Evolutionary conservation across 2,888 invertebrate species (phyloP), one percentile per base, ranked within the genome.

Genomic region (Drosophila nigritarsus): DNA sequence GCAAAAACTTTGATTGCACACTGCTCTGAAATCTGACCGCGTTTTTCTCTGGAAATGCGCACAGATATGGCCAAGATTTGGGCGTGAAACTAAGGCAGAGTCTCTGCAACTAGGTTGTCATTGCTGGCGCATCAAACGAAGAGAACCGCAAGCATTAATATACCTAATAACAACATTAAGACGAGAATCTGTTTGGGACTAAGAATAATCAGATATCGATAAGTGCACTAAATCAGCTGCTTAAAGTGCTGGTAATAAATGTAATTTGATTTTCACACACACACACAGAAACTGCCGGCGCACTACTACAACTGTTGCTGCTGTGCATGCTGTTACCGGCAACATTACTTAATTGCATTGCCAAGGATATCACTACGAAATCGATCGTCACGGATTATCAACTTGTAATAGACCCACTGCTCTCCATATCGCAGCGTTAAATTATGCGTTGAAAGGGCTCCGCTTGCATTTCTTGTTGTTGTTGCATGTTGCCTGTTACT

Each of bases 161-260:
- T 71, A 67, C 75, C 87, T 89, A 85, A 85, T 87, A 89, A 85
- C 82, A 84, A 85, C 85, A 89, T 87, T 82, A 85, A 79, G 63
- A 82, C 59, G 65, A 74, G 73, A 74, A 80, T 87, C 73, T 74
- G 82, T 76, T 84, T 82, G 69, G 29, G 34, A 55, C 49, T 59
- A 61, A 81, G 83, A 81, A 76, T 86, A 90, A 91, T 91, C 90
- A 85, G 89, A 90, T 88, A 85, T 86, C 91, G 90, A 91, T 91
- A 90, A 92, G 83, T 85, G 80, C 83, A 90, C 91, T 89, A 91
- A 92, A 91, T 91, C 90, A 90, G 87, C 80, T 83, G 90, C 89
- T 91, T 91, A 92, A 88, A 86, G 86, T 78, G 71, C 67, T 73
- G 72, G 80, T 90, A 91, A 92, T 92, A 87, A 90, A 91, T 89